A percentile compares a stretch with the other conserved stretches of the same genome.
Conservation (phyloP, 2,113 vertebrate genomes). For the Guaruba guarouba region DNA sequence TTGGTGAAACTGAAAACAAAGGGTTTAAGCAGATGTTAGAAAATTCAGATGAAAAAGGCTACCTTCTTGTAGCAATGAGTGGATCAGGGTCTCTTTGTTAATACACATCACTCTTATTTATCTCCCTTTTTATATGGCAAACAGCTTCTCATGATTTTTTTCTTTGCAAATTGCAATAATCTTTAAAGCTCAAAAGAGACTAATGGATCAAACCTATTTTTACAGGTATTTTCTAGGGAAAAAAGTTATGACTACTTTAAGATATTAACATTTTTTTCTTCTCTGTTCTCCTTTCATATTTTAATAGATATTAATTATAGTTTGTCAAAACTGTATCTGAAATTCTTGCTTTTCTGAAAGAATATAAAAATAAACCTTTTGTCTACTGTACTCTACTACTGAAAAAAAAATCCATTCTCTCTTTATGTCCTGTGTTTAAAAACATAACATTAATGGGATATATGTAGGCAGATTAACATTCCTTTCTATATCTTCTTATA, state of each 20-base stretch:
- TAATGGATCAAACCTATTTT: background rate
- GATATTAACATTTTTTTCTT: background rate
- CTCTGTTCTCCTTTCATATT: background rate
- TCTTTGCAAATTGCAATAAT: background rate
- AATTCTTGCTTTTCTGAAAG: background rate
- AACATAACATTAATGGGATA: background rate
- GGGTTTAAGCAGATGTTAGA: background rate
- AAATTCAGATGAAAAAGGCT: background rate
- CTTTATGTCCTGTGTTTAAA: background rate
- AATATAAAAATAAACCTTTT: background rate
- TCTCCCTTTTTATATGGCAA: background rate
- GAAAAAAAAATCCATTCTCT: background rate
- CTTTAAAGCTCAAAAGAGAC: background rate
- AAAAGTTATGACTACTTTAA: background rate
- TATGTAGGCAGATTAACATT: background rate
- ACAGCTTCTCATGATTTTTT: background rate
- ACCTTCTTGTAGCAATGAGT: background rate
- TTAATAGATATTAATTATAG: conserved; percentile 29
- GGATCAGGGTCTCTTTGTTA: background rate
- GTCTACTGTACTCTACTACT: background rate
- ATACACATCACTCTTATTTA: background rate
- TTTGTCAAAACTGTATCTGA: background rate
- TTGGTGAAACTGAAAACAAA: background rate
- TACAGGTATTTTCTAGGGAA: background rate
- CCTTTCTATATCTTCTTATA: background rate